A percentile compares a stretch with the other conserved stretches of the same genome.
phyloP scores from a whole-genome alignment of 2,888 invertebrate genomes.

The Campopleginae sp. region DNA sequence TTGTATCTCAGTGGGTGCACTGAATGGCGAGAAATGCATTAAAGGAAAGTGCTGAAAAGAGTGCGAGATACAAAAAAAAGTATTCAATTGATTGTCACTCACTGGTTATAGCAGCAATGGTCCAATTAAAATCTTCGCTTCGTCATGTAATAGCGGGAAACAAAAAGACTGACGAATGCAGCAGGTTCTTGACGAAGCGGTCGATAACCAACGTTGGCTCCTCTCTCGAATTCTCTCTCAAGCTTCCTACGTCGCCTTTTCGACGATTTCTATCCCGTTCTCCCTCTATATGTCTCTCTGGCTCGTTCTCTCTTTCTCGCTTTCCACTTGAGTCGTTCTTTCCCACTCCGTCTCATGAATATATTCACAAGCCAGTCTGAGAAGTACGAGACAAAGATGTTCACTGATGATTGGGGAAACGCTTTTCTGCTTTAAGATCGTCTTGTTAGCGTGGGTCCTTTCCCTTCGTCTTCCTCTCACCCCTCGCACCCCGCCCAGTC shows the following conservation, averaged over 20 bases:
- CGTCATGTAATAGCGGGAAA: constrained; percentile 73
- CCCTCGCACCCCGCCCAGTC: constrained; percentile 6
- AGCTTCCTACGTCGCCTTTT: constrained; percentile 25
- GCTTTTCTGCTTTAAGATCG: constrained; percentile 80
- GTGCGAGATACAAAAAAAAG: constrained; percentile 2
- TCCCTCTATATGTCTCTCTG: background rate
- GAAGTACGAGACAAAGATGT: constrained; percentile 81
- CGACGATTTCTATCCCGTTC: constrained; percentile 17
- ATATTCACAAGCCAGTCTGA: constrained; percentile 79
- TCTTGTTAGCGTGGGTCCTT: constrained; percentile 77
- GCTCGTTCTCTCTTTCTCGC: constrained; percentile 12
- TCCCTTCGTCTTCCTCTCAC: constrained; percentile 17
- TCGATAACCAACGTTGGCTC: constrained; percentile 75
- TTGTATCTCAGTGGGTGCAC: background rate
- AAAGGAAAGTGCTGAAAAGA: background rate
- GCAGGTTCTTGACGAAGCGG: constrained; percentile 68
- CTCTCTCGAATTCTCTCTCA: constrained; percentile 48
- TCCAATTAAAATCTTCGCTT: constrained; percentile 76
- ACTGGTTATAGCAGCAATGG: constrained; percentile 73
- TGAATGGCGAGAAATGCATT: background rate
- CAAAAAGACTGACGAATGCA: constrained; percentile 64
- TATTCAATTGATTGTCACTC: constrained; percentile 62
- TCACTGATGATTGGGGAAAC: constrained; percentile 81
- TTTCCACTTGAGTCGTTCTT: constrained; percentile 5
- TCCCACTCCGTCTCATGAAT: constrained; percentile 78